These are phyloP conservation scores for Cepphus grylle DNA, from an alignment of 2,113 vertebrate species.

Conservation along the genomic window DNA sequence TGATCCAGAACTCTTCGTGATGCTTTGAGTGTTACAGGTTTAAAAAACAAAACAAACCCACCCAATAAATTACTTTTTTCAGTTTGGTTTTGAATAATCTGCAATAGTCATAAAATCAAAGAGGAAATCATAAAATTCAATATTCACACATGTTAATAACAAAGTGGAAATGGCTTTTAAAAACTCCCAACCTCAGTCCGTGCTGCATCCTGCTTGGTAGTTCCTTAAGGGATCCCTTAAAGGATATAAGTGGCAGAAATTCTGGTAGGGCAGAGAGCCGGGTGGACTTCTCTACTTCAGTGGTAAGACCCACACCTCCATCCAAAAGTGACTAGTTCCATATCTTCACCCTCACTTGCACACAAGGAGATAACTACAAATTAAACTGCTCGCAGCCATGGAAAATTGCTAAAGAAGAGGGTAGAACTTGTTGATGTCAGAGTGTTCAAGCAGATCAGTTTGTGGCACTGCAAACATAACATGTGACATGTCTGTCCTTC, in stretches of 20 bases:
- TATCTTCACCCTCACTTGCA: neutral
- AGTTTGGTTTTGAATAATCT: constrained; percentile 15
- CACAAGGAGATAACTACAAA: neutral
- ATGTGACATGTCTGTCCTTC: rapidly evolving
- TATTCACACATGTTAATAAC: neutral
- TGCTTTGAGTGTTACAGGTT: neutral
- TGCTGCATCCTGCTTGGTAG: neutral
- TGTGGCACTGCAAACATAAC: neutral
- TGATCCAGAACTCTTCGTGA: neutral
- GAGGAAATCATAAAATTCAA: constrained; percentile 23
- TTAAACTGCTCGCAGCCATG: neutral
- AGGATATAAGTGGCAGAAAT: neutral
- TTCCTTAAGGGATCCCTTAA: neutral
- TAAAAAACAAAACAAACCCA: neutral
- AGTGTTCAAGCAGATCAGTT: neutral
- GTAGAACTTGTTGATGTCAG: neutral
- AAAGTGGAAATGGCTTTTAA: constrained; percentile 15
- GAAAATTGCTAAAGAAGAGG: neutral
- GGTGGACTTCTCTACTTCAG: neutral
- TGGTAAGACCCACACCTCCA: neutral
- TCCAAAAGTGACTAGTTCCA: neutral
- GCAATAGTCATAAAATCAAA: constrained; percentile 30
- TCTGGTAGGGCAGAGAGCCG: neutral
- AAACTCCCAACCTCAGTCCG: neutral
- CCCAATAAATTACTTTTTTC: constrained; percentile 14